Evolutionary conservation across 2,888 invertebrate genomes (phyloP), one percentile per base, ranked within the genome.

Genomic region (Gerris lacustris): DNA sequence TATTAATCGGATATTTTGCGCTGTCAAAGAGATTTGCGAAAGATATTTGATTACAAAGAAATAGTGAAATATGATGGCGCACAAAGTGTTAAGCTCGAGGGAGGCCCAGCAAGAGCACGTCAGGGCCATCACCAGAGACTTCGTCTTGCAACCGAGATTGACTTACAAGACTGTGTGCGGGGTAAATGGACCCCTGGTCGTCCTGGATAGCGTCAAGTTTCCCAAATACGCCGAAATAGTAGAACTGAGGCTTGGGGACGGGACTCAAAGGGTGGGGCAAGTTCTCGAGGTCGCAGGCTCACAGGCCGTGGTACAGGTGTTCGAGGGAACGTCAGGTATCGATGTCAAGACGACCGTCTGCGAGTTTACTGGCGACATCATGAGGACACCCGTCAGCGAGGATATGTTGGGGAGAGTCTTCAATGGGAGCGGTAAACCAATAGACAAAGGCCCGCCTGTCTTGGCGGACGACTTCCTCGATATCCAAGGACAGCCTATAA

Each of bases 221-320:
- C 98, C 99, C 70, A 99, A 98, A 83, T 99, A 88, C 85, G 96
- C 96, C 68, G 99, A 99, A 85, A 99, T 99, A 79, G 99, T 99
- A 67, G 92, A 96, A 80, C 85, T 99, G 75, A 91, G 88, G 76
- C 86, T 99, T 77, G 91, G 93, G 70, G 98, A 99, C 92, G 99
- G 99, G 78, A 93, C 94, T 62, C 82, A 90, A 68, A 89, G 99
- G 75, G 96, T 96, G 66, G 99, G 99, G 75, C 90, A 90, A 84
- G 96, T 99, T 70, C 84, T 99, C 81, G 99, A 99, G 84, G 98
- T 99, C 80, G 95, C 96, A 80, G 98, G 98, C 74, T 90, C 93
- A 73, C 99, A 99, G 82, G 99, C 99, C 79, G 97, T 99, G 70
- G 98, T 99, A 68, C 88, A 93, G 82, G 99, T 99, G 74, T 99